These are phyloP conservation scores for Choloepus didactylus DNA, from an alignment of 2,797 vertebrate genomes.

Conservation along the genomic window DNA sequence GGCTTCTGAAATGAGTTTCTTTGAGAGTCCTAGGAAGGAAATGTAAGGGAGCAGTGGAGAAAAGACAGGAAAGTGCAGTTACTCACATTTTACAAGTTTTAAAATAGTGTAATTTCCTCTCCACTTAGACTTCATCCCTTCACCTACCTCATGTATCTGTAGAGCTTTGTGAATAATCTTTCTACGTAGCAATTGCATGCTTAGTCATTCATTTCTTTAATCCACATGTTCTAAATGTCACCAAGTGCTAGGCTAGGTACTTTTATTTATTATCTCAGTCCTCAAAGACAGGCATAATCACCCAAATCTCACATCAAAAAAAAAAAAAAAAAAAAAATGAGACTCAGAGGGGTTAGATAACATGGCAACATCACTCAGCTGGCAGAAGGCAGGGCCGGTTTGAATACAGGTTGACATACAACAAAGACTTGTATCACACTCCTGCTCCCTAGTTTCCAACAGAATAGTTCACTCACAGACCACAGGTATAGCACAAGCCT, in stretches of 20 bases:
- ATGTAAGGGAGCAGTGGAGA: constrained; percentile 36
- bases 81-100: constrained; percentile 65
- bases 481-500: background rate
- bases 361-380: background rate
- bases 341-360: background rate
- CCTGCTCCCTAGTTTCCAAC: background rate
- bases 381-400: background rate
- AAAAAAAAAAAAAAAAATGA: background rate
- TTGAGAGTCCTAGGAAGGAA: constrained; percentile 73
- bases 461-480: background rate
- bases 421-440: background rate
- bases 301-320: constrained; percentile 7
- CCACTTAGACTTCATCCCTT: background rate
- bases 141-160: background rate
- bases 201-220: constrained; percentile 46
- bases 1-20: constrained; percentile 65
- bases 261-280: constrained; percentile 5
- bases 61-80: constrained; percentile 60
- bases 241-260: background rate
- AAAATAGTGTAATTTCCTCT: constrained; percentile 64
- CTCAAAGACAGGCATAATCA: constrained; percentile 9
- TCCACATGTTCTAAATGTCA: background rate
- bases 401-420: background rate
- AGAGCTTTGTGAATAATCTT: constrained; percentile 34
- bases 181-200: background rate